A percentile compares a stretch with the other conserved stretches of the same genome.
phyloP scores from a whole-genome alignment of 1,140 invertebrate species.

The Monomorium pharaonis region DNA sequence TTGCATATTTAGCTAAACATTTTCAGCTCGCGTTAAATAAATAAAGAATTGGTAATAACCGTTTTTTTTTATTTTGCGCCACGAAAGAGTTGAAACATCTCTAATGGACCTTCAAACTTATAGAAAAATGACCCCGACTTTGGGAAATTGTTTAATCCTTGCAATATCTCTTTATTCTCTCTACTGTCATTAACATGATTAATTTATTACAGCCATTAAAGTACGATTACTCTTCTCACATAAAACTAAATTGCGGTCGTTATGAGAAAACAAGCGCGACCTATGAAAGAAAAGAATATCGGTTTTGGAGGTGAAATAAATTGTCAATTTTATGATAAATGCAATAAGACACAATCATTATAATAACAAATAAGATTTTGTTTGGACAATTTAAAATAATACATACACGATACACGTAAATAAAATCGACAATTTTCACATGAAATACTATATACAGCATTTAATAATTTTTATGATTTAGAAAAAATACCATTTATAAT shows the following conservation, averaged over 20 bases:
- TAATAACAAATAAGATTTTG: conserved; percentile 66
- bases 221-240: conserved; percentile 45
- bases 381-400: conserved; percentile 43
- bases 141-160: not conserved
- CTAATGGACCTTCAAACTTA: not conserved
- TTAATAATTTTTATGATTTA: not conserved
- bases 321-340: not conserved
- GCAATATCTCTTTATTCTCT: not conserved
- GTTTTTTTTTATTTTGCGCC: not conserved
- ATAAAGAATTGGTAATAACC: not conserved
- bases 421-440: not conserved
- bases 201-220: conserved; percentile 64
- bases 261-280: conserved; percentile 43
- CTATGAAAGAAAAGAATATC: conserved; percentile 21
- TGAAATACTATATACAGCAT: not conserved
- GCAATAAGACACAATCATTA: not conserved
- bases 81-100: not conserved
- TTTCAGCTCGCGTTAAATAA: not conserved
- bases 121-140: conserved; percentile 16
- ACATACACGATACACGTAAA: not conserved
- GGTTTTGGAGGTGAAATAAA: not conserved
- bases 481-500: not conserved
- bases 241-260: conserved; percentile 57
- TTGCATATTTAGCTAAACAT: not conserved
- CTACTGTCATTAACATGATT: not conserved